Evolutionary conservation across 92 coral and sea anemone genomes (phyloP).

Genomic region (Phenganax stokvisi): DNA sequence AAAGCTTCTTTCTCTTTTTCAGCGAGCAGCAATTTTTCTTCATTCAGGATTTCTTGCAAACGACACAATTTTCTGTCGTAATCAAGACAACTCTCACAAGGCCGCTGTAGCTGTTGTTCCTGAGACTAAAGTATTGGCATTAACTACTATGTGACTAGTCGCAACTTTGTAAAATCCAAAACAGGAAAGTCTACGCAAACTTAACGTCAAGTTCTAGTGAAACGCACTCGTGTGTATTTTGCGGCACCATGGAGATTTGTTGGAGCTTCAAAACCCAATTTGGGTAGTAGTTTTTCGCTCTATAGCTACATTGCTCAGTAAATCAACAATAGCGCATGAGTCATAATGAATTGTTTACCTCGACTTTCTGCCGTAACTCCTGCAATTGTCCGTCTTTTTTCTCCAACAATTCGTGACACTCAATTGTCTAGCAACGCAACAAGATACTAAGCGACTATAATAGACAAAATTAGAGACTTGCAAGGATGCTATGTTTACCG

Average conservation of each 20-base stretch:
- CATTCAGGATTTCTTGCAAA: conserved; percentile 50
- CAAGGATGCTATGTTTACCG: background rate
- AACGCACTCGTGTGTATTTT: no score
- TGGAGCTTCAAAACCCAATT: no score
- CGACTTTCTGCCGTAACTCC: conserved; percentile 15
- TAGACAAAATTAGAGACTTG: background rate
- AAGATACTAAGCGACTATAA: background rate
- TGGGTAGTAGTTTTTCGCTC: no score
- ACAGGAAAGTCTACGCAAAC: background rate
- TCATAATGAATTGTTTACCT: conserved; percentile 11
- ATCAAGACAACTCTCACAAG: conserved; percentile 82
- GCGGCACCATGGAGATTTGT: background rate
- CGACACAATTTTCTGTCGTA: conserved; percentile 83
- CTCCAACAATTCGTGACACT: conserved; percentile 21
- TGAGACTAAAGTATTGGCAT: conserved; percentile 7
- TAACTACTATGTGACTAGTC: background rate
- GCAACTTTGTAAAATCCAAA: background rate
- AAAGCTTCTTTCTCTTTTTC: conserved; percentile 13
- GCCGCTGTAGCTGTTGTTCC: conserved; percentile 54
- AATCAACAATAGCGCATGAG: background rate
- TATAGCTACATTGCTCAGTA: background rate
- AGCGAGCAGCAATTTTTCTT: conserved; percentile 16
- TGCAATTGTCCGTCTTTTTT: conserved; percentile 34
- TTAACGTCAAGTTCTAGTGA: no score
- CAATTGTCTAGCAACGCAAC: background rate